Percentiles rank a stretch among this genome's conserved stretches.
These are phyloP conservation scores for Hylyphantes graminicola DNA, from an alignment of 1,140 invertebrate genomes.

Conservation along the genomic window DNA sequence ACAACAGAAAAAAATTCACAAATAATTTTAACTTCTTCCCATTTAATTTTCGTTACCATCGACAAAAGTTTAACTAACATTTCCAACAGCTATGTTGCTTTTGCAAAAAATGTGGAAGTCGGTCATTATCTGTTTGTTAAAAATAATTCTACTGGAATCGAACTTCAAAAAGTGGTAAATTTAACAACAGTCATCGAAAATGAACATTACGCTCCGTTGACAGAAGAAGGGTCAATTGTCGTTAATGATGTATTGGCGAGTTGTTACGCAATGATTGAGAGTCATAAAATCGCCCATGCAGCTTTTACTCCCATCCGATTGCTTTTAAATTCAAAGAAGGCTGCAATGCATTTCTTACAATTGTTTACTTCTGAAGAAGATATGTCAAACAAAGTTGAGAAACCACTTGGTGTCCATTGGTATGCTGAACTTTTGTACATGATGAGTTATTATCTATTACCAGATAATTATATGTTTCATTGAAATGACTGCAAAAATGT, in stretches of 20 bases:
- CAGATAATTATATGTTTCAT: constrained; percentile 64
- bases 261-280: constrained; percentile 91
- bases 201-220: constrained; percentile 91
- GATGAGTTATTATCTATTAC: constrained; percentile 77
- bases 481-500: too few species aligned
- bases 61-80: constrained; percentile 62
- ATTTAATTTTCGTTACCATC: constrained; percentile 75
- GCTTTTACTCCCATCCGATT: constrained; percentile 82
- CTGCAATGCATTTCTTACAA: constrained; percentile 7
- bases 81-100: constrained; percentile 74
- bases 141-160: neutral
- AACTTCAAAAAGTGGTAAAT: neutral
- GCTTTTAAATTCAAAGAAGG: constrained; percentile 60
- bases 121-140: constrained; percentile 67
- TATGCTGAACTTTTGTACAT: constrained; percentile 67
- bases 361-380: neutral
- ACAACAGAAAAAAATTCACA: constrained; percentile 76
- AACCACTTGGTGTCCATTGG: constrained; percentile 68
- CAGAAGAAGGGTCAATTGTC: constrained; percentile 85
- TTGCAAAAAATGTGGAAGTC: constrained; percentile 70
- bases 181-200: neutral
- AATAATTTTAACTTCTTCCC: constrained; percentile 85
- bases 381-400: constrained; percentile 15
- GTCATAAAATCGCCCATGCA: constrained; percentile 83
- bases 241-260: constrained; percentile 90